Evolutionary conservation across 2,797 vertebrate species (phyloP).

Genomic region (Podarcis siculus): DNA sequence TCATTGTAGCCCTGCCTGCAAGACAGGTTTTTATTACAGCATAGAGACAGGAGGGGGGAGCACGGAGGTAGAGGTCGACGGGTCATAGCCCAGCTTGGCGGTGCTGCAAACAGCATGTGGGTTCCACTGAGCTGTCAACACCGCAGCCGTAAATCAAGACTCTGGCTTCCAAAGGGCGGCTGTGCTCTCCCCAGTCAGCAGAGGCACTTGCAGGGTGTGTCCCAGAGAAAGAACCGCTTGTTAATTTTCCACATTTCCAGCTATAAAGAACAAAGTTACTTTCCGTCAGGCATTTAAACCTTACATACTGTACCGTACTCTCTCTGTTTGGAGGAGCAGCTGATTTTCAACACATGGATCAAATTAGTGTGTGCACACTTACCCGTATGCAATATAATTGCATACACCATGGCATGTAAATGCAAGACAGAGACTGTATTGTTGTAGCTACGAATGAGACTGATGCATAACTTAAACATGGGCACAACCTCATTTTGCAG

Average conservation of each 20-base stretch:
- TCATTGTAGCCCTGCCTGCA: slow-evolving; percentile 82
- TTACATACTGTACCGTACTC: slow-evolving; percentile 33
- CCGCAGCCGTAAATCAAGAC: slow-evolving; percentile 84
- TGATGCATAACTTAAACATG: not conserved
- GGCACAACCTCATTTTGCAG: not conserved
- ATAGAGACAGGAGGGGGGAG: slow-evolving; percentile 49
- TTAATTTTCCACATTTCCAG: slow-evolving; percentile 54
- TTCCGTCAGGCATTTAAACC: slow-evolving; percentile 44
- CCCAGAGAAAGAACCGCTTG: slow-evolving; percentile 50
- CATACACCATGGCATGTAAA: not conserved
- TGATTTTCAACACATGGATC: slow-evolving; percentile 23
- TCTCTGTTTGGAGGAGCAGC: slow-evolving; percentile 34
- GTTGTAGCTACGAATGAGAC: not conserved
- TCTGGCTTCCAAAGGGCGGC: slow-evolving; percentile 57
- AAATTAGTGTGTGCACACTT: not conserved
- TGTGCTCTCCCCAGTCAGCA: not conserved
- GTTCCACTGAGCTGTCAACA: slow-evolving; percentile 85
- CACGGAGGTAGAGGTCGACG: slow-evolving; percentile 68
- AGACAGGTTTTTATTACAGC: slow-evolving; percentile 82
- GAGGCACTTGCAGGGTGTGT: slow-evolving; percentile 37
- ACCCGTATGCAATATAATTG: not conserved
- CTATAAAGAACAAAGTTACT: slow-evolving; percentile 57
- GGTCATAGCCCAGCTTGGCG: slow-evolving; percentile 85
- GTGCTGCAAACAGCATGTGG: slow-evolving; percentile 79
- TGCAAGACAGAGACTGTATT: slow-evolving; percentile 4